Evolutionary conservation across 2,797 vertebrate genomes (phyloP).

Genomic region (Orientallactaga sibirica): DNA sequence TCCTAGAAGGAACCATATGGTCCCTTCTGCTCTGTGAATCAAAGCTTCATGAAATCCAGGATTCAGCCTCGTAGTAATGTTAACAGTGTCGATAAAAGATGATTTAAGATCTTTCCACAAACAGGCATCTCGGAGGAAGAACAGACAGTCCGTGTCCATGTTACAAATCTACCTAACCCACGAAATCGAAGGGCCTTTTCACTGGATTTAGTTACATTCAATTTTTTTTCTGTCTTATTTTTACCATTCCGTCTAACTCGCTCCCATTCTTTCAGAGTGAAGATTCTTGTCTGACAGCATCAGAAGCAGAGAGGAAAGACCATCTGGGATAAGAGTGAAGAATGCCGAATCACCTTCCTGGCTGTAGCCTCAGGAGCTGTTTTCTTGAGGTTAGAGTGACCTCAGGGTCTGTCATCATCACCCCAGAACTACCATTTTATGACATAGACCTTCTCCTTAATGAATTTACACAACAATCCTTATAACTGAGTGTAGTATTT

Average conservation of each 20-base stretch:
- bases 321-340: not conserved
- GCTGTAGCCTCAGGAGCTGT: no score
- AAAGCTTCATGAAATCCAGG: not conserved
- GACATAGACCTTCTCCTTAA: not conserved
- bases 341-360: not conserved
- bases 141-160: no score
- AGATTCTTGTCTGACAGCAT: not conserved
- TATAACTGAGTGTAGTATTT: not conserved
- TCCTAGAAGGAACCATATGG: not conserved
- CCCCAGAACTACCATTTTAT: not conserved
- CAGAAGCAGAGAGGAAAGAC: not conserved
- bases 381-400: no score
- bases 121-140: not conserved
- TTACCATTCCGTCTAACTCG: not conserved
- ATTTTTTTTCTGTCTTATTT: not conserved
- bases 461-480: not conserved
- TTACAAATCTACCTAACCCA: not conserved
- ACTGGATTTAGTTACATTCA: not conserved
- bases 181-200: not conserved
- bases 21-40: not conserved
- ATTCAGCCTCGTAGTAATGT: not conserved
- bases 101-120: not conserved
- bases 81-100: no score
- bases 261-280: not conserved
- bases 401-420: no score